Base-by-base conservation (phyloP, 2,888 invertebrate species). In the Tolmerus cingulatus region DNA sequence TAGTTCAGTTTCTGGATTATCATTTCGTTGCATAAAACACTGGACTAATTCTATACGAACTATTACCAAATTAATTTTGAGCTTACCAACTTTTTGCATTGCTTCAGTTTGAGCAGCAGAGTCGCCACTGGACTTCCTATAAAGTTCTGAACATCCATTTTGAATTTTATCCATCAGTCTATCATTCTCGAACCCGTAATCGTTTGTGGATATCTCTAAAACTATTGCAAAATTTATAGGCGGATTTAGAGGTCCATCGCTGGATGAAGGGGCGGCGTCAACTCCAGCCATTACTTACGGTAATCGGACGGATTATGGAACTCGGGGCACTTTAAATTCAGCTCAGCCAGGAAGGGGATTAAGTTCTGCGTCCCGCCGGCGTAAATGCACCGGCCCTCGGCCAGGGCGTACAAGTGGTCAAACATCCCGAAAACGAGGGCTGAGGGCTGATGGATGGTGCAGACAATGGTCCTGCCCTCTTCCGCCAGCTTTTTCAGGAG, bases 261-360 rank as follows among this genome's bases (percentile, higher is more conserved):
- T 51, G 51, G 12, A 27, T 27, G 12, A 23, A 23, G 8, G 14
- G 66, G 23, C 66, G 27, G 30, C 16, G 81, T 4, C 30, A 85
- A 46, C 14, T 34, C 2, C 30, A 23, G 16, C 9, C 51, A 57
- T 86, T 90, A 94, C 95, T 95, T 93, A 97, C 97, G 94, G 93
- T 95, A 98, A 92, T 98, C 98, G 19, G 97, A 97, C 66, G 98
- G 97, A 93, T 98, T 98, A 92, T 98, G 97, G 90, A 97, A 97
- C 19, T 96, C 95, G 0, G 98, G 98, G 92, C 98, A 98, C 40
- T 94, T 93, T 16, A 98, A 93, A 89, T 95, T 94, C 87, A 95
- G 93, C 89, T 95, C 94, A 84, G 94, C 94, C 88, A 98, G 93
- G 93, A 96, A 98, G 0, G 96, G 96, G 81, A 98, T 93, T 30